Evolutionary conservation across 2,797 vertebrate species (phyloP).

Genomic region (Tarsius wallacei): DNA sequence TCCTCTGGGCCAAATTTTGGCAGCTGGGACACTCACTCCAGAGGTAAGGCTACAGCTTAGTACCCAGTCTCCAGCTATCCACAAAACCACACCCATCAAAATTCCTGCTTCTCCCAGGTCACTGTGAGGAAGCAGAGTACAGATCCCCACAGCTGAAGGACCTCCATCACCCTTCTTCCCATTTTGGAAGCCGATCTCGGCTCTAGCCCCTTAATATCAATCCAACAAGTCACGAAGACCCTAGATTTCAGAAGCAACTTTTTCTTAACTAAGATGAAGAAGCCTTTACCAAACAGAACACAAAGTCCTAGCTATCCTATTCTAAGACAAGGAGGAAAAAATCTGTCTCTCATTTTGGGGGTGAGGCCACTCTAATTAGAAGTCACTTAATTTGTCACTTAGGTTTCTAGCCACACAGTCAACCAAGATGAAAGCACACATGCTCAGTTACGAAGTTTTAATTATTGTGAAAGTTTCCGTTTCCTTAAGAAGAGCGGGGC

Average conservation of each 20-base stretch:
- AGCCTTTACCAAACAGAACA: conserved; percentile 10
- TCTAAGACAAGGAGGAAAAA: neutral
- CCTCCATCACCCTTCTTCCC: neutral
- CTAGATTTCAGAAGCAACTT: conserved; percentile 17
- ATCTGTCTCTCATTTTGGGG: neutral
- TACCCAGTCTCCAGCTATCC: neutral
- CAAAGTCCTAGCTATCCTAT: neutral
- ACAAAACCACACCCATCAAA: neutral
- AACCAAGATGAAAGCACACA: conserved; percentile 22
- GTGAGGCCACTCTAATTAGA: conserved; percentile 24
- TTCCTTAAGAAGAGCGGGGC: conserved; percentile 40
- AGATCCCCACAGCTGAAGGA: neutral
- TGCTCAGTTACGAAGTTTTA: neutral
- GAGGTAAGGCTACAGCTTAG: neutral
- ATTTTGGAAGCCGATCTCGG: neutral
- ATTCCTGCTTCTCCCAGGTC: neutral
- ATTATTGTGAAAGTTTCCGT: conserved; percentile 22
- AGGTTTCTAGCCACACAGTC: neutral
- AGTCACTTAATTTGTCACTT: conserved; percentile 46
- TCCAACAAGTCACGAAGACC: neutral
- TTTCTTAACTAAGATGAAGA: conserved; percentile 28
- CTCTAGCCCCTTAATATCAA: neutral
- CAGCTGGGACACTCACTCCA: neutral
- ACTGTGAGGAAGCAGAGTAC: neutral
- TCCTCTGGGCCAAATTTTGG: neutral